Evolutionary conservation across 2,888 invertebrate species (phyloP).

Genomic region (Cosmia trapezina): DNA sequence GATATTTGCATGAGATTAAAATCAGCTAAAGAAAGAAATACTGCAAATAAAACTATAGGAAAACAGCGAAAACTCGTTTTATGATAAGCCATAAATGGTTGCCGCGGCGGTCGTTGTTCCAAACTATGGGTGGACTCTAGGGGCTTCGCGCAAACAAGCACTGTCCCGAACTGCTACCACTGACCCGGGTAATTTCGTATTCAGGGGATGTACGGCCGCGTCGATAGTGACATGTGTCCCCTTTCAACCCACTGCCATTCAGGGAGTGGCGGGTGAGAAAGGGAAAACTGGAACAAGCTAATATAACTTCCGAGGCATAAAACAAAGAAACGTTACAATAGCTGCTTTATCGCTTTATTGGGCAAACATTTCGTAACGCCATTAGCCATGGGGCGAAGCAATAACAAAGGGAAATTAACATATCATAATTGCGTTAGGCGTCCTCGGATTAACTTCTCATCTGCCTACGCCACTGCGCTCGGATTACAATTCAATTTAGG

Average conservation of each 20-base stretch:
- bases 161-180: constrained; percentile 61
- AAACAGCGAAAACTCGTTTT: constrained; percentile 46
- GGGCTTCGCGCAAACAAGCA: constrained; percentile 63
- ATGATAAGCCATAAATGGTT: constrained; percentile 53
- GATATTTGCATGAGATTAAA: constrained; percentile 33
- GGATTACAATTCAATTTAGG: constrained; percentile 80
- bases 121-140: constrained; percentile 56
- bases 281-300: constrained; percentile 35
- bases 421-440: constrained; percentile 77
- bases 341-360: constrained; percentile 37
- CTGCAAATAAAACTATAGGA: constrained; percentile 35
- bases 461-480: constrained; percentile 70
- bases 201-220: constrained; percentile 63
- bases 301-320: constrained; percentile 22
- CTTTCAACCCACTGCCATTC: constrained; percentile 50
- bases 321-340: constrained; percentile 47
- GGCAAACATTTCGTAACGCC: constrained; percentile 67
- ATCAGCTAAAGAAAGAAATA: constrained; percentile 16
- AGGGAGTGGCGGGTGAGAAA: constrained; percentile 30
- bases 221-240: constrained; percentile 68
- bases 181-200: constrained; percentile 73
- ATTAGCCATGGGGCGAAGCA: constrained; percentile 64
- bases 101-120: constrained; percentile 43
- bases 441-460: constrained; percentile 77
- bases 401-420: constrained; percentile 77